Evolutionary conservation across 1,140 invertebrate species (phyloP).

Genomic region (Gryllus bimaculatus): DNA sequence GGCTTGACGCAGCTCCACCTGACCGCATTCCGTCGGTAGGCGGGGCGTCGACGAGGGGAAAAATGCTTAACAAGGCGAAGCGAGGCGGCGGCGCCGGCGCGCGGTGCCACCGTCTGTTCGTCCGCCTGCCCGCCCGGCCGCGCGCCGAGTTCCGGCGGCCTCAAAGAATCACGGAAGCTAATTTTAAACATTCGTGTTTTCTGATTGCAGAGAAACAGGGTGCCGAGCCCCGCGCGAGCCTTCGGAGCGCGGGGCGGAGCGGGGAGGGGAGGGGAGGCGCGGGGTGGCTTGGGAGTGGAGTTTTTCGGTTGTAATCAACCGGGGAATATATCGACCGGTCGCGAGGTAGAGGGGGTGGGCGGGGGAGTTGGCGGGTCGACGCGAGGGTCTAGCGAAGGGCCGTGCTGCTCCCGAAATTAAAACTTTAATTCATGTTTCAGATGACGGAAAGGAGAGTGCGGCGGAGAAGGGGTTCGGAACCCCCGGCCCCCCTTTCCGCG

Average conservation of each 20-base stretch:
- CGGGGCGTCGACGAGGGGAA: neutral
- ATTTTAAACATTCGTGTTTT: slow-evolving; percentile 6
- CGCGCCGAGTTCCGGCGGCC: neutral
- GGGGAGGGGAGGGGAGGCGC: neutral
- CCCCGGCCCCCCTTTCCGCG: too few species aligned
- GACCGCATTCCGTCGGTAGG: neutral
- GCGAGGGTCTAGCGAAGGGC: neutral
- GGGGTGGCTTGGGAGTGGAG: neutral
- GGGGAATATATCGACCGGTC: neutral
- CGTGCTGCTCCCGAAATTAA: slow-evolving; percentile 7
- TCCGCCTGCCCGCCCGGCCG: too few species aligned
- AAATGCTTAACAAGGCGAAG: neutral
- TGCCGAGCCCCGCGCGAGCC: too few species aligned
- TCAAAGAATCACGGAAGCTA: slow-evolving; percentile 1
- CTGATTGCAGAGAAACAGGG: neutral
- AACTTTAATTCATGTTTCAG: slow-evolving; percentile 13
- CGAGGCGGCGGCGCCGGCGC: too few species aligned
- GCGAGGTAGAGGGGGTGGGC: neutral
- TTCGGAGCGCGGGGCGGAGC: neutral
- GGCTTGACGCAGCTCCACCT: neutral
- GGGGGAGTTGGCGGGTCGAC: neutral
- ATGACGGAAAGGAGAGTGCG: neutral
- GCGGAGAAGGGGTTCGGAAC: neutral
- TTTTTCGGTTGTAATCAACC: slow-evolving; percentile 5
- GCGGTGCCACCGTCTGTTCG: too few species aligned